Conservation (phyloP, 2,888 invertebrate species). For the Gari tellinella region DNA sequence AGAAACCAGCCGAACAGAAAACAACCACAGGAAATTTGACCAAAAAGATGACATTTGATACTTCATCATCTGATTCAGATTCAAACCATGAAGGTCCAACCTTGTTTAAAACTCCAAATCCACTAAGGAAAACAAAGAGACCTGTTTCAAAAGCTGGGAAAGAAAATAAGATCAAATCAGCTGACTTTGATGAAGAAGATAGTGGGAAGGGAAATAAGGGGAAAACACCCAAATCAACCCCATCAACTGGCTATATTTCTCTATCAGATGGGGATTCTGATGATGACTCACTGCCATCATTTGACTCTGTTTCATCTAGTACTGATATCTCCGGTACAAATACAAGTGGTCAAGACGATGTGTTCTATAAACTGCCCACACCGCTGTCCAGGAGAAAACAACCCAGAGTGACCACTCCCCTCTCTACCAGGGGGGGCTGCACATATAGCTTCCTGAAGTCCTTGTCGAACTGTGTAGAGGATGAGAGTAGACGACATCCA, state of each 20-base stretch:
- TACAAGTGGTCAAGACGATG: constrained; percentile 1
- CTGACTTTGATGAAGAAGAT: no score
- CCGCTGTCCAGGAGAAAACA: constrained; percentile 12
- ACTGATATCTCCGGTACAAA: background rate
- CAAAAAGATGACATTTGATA: background rate
- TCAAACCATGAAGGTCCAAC: background rate
- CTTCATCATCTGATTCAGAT: background rate
- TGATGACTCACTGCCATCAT: constrained; percentile 14
- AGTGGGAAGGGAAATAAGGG: no score
- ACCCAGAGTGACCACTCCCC: constrained; percentile 10
- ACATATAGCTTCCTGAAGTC: constrained; percentile 71
- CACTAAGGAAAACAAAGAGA: constrained; percentile 14
- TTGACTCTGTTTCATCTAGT: background rate
- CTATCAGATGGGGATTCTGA: constrained; percentile 16
- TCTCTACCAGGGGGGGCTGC: constrained; percentile 1
- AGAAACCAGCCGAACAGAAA: background rate
- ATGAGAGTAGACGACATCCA: constrained; percentile 61
- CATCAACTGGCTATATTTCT: constrained; percentile 11
- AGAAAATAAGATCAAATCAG: no score
- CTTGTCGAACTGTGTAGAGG: constrained; percentile 54
- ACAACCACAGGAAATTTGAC: background rate
- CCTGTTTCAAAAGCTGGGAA: background rate
- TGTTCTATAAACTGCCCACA: constrained; percentile 20
- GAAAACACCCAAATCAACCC: no score
- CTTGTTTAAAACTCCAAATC: constrained; percentile 49